A percentile compares a stretch with the other conserved stretches of the same genome.
Conservation (phyloP, 2,113 vertebrate genomes). For the Balaeniceps rex region DNA sequence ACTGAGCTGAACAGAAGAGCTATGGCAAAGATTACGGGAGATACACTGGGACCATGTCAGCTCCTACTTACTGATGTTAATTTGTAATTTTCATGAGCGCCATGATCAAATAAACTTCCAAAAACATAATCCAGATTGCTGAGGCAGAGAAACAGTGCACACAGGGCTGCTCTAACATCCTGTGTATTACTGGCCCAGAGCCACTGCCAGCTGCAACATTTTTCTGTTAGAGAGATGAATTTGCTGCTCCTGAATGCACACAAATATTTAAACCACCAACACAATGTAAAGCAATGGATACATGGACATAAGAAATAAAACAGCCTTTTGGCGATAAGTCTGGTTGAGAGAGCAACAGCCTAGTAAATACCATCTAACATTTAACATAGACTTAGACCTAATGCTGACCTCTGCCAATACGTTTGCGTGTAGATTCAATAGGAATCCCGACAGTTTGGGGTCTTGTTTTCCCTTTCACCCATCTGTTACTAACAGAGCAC, state of each 20-base stretch:
- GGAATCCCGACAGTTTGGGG: not conserved
- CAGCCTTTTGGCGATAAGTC: not conserved
- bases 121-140: constrained; percentile 58
- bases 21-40: not conserved
- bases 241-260: not conserved
- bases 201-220: constrained; percentile 45
- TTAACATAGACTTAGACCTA: not conserved
- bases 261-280: not conserved
- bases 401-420: not conserved
- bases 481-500: not conserved
- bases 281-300: not conserved
- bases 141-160: constrained; percentile 10
- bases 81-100: not conserved
- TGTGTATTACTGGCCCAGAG: constrained; percentile 45
- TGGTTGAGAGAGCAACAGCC: not conserved
- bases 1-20: not conserved
- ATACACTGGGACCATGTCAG: not conserved
- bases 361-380: not conserved
- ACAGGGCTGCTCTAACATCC: constrained; percentile 43
- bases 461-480: not conserved
- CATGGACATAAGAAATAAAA: not conserved
- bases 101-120: constrained; percentile 39
- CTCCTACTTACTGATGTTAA: not conserved
- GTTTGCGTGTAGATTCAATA: not conserved
- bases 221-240: constrained; percentile 18